These are phyloP conservation scores for Pseudolycoriella hygida DNA, from an alignment of 2,888 invertebrate genomes.

Conservation along the genomic window DNA sequence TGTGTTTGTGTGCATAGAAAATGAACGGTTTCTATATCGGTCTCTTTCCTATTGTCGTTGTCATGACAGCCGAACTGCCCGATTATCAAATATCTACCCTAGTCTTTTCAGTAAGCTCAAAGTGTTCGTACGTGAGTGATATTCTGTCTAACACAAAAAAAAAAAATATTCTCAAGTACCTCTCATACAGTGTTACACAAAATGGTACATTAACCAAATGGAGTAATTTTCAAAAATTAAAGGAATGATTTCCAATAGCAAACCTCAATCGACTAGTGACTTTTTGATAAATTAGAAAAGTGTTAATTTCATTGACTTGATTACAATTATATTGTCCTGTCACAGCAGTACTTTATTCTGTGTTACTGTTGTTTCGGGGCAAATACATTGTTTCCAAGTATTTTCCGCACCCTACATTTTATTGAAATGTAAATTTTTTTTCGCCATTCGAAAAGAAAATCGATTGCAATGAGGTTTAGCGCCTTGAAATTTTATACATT, in stretches of 20 bases:
- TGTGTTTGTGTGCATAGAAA: too few relatives aligned
- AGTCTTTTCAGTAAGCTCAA: slow-evolving; percentile 26
- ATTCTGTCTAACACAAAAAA: not conserved
- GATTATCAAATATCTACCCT: slow-evolving; percentile 13
- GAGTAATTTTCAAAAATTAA: too few relatives aligned
- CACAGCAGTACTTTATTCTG: slow-evolving; percentile 77
- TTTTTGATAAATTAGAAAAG: too few relatives aligned
- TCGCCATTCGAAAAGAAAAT: too few relatives aligned
- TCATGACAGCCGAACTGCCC: slow-evolving; percentile 29
- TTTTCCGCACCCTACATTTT: not conserved
- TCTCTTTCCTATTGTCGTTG: slow-evolving; percentile 15
- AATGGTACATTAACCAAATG: too few relatives aligned
- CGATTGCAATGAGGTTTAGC: too few relatives aligned
- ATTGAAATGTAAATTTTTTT: too few relatives aligned
- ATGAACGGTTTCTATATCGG: too few relatives aligned
- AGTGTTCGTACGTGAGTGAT: slow-evolving; percentile 22
- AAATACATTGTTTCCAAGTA: slow-evolving; percentile 43
- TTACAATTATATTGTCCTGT: slow-evolving; percentile 91
- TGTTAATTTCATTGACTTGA: slow-evolving; percentile 21
- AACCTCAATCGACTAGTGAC: too few relatives aligned
- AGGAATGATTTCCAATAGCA: too few relatives aligned
- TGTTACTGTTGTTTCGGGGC: slow-evolving; percentile 88
- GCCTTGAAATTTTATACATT: too few relatives aligned
- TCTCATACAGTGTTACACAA: not conserved
- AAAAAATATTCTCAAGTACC: not conserved